Evolutionary conservation across 2,113 vertebrate genomes (phyloP).

Genomic region (Coregonus clupeaformis): DNA sequence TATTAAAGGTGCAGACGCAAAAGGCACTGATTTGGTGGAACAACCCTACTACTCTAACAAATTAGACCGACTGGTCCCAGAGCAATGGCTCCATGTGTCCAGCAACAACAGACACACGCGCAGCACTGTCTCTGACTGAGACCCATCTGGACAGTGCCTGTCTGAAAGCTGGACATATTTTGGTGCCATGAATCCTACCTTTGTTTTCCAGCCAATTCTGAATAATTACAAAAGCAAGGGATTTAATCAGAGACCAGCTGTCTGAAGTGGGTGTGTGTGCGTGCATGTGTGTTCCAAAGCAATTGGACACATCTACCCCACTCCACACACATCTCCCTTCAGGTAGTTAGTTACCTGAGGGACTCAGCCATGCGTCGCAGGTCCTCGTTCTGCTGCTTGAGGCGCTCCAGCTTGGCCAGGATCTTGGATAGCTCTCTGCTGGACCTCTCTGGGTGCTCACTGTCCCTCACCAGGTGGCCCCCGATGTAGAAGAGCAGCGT

Average conservation of each 20-base stretch:
- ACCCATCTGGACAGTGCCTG: slow-evolving; percentile 62
- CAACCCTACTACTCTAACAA: slow-evolving; percentile 29
- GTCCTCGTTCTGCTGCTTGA: slow-evolving; percentile 99
- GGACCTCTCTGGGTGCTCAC: slow-evolving; percentile 92
- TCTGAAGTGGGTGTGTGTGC: slow-evolving; percentile 37
- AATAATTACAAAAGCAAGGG: slow-evolving; percentile 73
- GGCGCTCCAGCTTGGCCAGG: slow-evolving; percentile 94
- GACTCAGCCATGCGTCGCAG: slow-evolving; percentile 96
- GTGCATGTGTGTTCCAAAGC: too few species aligned
- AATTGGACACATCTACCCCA: too few species aligned
- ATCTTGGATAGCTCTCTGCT: slow-evolving; percentile 97
- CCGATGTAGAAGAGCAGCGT: slow-evolving; percentile 98
- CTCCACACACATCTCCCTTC: not conserved
- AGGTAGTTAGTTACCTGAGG: slow-evolving; percentile 79
- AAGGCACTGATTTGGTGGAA: too few species aligned
- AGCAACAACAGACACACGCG: slow-evolving; percentile 53
- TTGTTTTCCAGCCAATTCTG: slow-evolving; percentile 65
- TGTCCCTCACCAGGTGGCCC: slow-evolving; percentile 95
- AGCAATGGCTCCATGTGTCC: slow-evolving; percentile 27
- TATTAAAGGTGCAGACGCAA: too few species aligned
- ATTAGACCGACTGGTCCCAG: slow-evolving; percentile 38
- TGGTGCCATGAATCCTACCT: slow-evolving; percentile 54
- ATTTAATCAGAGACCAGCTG: slow-evolving; percentile 68
- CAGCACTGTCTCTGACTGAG: slow-evolving; percentile 40
- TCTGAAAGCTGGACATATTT: slow-evolving; percentile 55